Percentiles rank a stretch among this genome's conserved stretches.
phyloP scores from a whole-genome alignment of 2,888 invertebrate species.

The Drosophila prolongata region DNA sequence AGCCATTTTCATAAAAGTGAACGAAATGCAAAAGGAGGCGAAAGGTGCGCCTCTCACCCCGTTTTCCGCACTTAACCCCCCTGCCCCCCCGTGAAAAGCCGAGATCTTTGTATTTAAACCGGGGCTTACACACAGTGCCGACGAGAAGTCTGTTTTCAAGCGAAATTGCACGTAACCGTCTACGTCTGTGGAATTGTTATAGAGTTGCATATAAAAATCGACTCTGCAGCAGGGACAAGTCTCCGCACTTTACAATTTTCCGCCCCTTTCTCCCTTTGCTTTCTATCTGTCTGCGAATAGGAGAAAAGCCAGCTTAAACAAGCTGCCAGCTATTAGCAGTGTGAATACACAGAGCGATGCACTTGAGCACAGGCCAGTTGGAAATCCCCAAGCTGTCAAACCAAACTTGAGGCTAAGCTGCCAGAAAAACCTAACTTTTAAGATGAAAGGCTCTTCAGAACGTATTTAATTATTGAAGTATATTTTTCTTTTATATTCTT shows the following conservation, averaged over 20 bases:
- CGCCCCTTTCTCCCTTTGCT: conserved; percentile 2
- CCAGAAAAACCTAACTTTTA: not conserved
- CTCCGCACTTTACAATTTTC: conserved; percentile 28
- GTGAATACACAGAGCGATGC: conserved; percentile 55
- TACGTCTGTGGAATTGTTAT: conserved; percentile 53
- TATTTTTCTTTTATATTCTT: no score
- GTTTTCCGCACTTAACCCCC: not conserved
- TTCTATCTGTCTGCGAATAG: conserved; percentile 45
- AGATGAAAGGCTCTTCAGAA: not conserved
- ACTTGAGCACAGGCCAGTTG: not conserved
- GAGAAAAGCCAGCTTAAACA: conserved; percentile 56
- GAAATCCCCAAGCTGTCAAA: not conserved
- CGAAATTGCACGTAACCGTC: conserved; percentile 71
- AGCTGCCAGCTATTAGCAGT: conserved; percentile 73
- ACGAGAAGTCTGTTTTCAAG: conserved; percentile 40
- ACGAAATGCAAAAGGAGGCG: conserved; percentile 55
- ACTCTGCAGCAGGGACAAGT: conserved; percentile 46
- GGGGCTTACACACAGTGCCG: conserved; percentile 55
- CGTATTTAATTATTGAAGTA: not conserved
- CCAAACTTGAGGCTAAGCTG: not conserved
- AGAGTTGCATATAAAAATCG: conserved; percentile 67
- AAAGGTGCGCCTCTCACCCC: conserved; percentile 1
- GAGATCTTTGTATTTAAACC: conserved; percentile 67
- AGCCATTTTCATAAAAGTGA: conserved; percentile 73
- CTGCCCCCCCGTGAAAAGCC: conserved; percentile 29